These are phyloP conservation scores for Patella vulgata DNA, from an alignment of 1,140 invertebrate species.

Conservation along the genomic window DNA sequence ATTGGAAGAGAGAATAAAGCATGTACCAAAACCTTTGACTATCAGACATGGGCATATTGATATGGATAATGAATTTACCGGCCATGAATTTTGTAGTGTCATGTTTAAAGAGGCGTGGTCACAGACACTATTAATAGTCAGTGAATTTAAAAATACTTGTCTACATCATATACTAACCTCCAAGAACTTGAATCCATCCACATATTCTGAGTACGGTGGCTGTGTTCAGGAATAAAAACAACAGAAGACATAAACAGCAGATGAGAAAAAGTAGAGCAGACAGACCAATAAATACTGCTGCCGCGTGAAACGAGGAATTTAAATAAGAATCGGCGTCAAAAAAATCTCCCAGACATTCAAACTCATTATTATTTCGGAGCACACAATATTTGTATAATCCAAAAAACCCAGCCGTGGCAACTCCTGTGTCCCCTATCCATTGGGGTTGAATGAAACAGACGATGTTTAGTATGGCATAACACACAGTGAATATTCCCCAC, in stretches of 20 bases:
- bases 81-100: too few relatives aligned
- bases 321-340: slow-evolving; percentile 85
- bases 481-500: slow-evolving; percentile 95
- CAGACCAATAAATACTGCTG: slow-evolving; percentile 88
- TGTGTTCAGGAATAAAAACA: slow-evolving; percentile 94
- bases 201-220: slow-evolving; percentile 93
- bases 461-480: slow-evolving; percentile 94
- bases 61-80: too few relatives aligned
- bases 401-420: slow-evolving; percentile 88
- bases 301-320: slow-evolving; percentile 79
- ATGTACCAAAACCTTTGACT: too few relatives aligned
- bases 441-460: slow-evolving; percentile 96
- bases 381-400: slow-evolving; percentile 90
- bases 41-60: too few relatives aligned
- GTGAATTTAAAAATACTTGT: too few relatives aligned
- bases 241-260: slow-evolving; percentile 82
- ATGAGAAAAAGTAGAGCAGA: slow-evolving; percentile 86
- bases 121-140: too few relatives aligned
- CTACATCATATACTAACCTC: slow-evolving; percentile 83
- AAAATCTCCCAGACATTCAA: slow-evolving; percentile 80
- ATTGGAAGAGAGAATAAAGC: too few relatives aligned
- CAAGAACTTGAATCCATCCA: slow-evolving; percentile 85
- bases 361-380: slow-evolving; percentile 62
- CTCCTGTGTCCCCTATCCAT: slow-evolving; percentile 84
- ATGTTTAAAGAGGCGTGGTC: too few relatives aligned